phyloP scores from a whole-genome alignment of 2,113 vertebrate genomes.

The Psittacula cyanocephala region DNA sequence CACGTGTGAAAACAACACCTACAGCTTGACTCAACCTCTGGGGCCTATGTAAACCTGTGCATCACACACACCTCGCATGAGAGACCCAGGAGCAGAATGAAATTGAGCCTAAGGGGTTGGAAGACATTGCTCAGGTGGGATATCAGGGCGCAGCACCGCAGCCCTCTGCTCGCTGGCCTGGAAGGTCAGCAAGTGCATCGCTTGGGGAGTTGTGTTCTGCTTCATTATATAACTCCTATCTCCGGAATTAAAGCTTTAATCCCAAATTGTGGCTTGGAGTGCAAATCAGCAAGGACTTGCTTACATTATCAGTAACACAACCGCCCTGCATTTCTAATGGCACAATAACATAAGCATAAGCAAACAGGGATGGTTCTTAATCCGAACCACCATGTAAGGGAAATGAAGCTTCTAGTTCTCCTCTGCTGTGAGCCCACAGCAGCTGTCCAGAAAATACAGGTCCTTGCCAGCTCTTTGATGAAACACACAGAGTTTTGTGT shows the following conservation, averaged over 20 bases:
- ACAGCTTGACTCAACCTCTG: neutral
- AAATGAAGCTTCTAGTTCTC: constrained; percentile 23
- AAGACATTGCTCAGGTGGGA: neutral
- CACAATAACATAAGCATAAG: neutral
- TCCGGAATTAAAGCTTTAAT: constrained; percentile 60
- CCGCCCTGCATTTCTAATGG: neutral
- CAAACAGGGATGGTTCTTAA: neutral
- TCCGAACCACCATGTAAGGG: neutral
- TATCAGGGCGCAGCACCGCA: neutral
- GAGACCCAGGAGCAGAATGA: neutral
- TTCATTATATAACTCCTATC: neutral
- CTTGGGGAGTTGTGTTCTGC: neutral
- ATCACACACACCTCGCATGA: fast-evolving
- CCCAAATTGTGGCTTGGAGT: neutral
- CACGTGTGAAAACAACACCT: neutral
- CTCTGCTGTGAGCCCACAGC: neutral
- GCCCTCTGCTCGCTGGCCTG: neutral
- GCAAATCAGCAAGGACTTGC: neutral
- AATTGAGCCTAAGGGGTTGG: neutral
- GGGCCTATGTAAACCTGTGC: neutral
- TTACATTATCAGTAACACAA: neutral
- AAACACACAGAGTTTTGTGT: neutral
- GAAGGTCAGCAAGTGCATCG: neutral
- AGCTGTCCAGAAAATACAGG: constrained; percentile 39
- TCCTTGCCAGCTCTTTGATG: constrained; percentile 47